Conservation (phyloP, 30 jellyfish, hydroid and myxozoan species). For the Nemopilema nomurai region DNA sequence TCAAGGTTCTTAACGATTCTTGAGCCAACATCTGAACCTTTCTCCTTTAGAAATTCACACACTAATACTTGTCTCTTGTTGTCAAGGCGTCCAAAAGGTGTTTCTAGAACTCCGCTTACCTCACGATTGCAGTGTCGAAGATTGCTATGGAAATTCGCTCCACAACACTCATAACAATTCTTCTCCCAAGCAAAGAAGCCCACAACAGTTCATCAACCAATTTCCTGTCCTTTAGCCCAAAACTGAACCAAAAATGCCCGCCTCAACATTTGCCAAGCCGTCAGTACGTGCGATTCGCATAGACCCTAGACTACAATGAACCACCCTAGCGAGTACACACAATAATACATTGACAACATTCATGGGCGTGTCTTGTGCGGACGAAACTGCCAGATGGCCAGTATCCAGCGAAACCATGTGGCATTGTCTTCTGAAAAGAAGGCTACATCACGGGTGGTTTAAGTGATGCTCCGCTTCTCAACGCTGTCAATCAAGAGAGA, state of each 20-base stretch:
- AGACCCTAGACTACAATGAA: background rate
- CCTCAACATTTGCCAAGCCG: too few species aligned
- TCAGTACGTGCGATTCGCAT: background rate
- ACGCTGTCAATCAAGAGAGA: too few species aligned
- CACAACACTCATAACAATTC: background rate
- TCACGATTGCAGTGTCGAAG: background rate
- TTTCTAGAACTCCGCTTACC: background rate
- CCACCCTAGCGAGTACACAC: background rate
- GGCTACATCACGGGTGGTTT: background rate
- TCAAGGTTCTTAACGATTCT: background rate
- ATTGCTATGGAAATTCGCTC: background rate
- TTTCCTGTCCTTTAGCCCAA: too few species aligned
- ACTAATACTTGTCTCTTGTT: too few species aligned
- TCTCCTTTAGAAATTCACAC: too few species aligned
- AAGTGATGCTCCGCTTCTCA: too few species aligned
- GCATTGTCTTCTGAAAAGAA: background rate
- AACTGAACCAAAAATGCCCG: too few species aligned
- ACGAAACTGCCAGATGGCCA: conserved; percentile 6
- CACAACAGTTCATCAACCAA: too few species aligned
- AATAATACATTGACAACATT: background rate
- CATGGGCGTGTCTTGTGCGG: background rate
- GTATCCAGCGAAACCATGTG: conserved; percentile 18
- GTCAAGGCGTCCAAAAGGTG: background rate
- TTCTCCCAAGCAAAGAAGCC: background rate
- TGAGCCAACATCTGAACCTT: too few species aligned